Conservation (phyloP, 2,797 vertebrate genomes). For the Aselliscus stoliczkanus region DNA sequence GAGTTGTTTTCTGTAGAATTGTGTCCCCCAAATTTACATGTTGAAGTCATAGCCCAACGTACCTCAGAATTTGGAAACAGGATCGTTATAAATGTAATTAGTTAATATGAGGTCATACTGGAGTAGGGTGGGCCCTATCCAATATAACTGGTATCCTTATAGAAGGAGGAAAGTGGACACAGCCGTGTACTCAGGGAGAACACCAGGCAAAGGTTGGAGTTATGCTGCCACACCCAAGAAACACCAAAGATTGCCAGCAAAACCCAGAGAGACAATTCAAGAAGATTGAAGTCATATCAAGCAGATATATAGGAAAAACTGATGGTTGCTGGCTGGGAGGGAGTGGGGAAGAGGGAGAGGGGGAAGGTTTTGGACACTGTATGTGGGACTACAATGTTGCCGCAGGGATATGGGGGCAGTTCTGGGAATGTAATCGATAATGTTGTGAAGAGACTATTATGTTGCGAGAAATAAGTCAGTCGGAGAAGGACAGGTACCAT, state of each 20-base stretch:
- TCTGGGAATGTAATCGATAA: too few species aligned
- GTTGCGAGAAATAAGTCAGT: too few species aligned
- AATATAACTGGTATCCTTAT: neutral
- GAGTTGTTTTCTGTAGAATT: neutral
- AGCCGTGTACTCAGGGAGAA: neutral
- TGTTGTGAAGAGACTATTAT: too few species aligned
- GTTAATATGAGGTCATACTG: neutral
- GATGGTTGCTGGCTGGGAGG: too few species aligned
- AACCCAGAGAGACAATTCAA: too few species aligned
- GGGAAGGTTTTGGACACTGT: too few species aligned
- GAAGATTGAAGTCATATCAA: too few species aligned
- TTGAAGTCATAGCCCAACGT: neutral
- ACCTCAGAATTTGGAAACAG: slow-evolving; percentile 29
- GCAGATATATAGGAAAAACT: too few species aligned
- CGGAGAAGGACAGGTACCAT: too few species aligned
- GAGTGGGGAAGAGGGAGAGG: too few species aligned
- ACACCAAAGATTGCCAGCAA: neutral
- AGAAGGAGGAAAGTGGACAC: neutral
- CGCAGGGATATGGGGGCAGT: too few species aligned
- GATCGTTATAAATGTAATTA: neutral
- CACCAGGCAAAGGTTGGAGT: neutral
- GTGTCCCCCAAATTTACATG: neutral
- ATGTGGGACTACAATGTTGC: too few species aligned
- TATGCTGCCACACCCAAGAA: neutral
- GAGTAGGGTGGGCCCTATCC: neutral